Evolutionary conservation across 1,140 invertebrate genomes (phyloP).

Genomic region (Lepidurus packardi): DNA sequence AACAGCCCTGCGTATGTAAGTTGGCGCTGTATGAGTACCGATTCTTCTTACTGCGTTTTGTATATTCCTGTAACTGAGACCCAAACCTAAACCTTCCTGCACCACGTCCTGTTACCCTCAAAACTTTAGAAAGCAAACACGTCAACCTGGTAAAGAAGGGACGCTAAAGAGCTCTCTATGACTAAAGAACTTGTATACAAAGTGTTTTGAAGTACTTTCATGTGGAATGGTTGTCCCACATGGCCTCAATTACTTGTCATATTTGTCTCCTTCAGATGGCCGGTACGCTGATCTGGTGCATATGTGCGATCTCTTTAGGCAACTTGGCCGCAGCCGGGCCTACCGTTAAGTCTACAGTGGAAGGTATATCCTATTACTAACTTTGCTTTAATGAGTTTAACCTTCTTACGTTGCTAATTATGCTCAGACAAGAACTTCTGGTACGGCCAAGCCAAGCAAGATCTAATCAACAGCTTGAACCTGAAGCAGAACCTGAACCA

Average conservation of each 20-base stretch:
- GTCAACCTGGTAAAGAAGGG: no score
- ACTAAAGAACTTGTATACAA: no score
- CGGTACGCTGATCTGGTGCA: conserved; percentile 18
- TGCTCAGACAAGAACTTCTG: conserved; percentile 37
- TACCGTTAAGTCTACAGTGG: not conserved
- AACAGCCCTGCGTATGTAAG: not conserved
- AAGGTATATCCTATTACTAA: not conserved
- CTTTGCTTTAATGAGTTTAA: not conserved
- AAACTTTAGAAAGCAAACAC: no score
- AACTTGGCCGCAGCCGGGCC: not conserved
- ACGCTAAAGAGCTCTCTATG: no score
- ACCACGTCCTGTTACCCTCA: no score
- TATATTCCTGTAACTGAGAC: no score
- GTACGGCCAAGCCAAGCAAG: conserved; percentile 36
- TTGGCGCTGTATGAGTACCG: not conserved
- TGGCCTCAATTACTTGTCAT: not conserved
- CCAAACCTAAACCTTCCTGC: no score
- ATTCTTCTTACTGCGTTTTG: no score
- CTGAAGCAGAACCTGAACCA: conserved; percentile 36
- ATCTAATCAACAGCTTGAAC: conserved; percentile 42
- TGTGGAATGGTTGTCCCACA: not conserved
- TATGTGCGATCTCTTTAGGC: not conserved
- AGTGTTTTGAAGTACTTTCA: not conserved
- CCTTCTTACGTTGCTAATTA: not conserved
- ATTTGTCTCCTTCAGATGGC: conserved; percentile 30